phyloP scores from a whole-genome alignment of 2,113 vertebrate genomes.

The Polypterus senegalus region DNA sequence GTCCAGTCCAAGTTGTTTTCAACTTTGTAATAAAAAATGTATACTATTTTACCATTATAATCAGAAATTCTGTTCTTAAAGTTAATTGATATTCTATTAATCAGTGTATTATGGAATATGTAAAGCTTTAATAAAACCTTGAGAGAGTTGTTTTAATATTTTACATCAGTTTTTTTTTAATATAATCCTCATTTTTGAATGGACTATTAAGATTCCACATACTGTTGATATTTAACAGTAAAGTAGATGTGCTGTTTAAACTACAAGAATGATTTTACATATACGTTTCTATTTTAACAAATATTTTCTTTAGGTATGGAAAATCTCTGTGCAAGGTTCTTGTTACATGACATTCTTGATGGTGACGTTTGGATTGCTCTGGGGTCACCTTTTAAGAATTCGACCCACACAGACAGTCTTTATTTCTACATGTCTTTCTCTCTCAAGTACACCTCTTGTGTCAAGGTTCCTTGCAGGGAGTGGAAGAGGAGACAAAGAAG shows the following conservation, averaged over 20 bases:
- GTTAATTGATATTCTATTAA: too few relatives aligned
- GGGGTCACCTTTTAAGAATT: slow-evolving; percentile 80
- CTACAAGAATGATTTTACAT: too few relatives aligned
- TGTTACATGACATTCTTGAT: slow-evolving; percentile 80
- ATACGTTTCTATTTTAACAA: not conserved
- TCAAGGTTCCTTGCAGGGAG: slow-evolving; percentile 81
- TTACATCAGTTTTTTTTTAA: not conserved
- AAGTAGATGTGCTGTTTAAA: too few relatives aligned
- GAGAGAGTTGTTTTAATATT: not conserved
- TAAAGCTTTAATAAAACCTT: too few relatives aligned
- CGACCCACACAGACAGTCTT: slow-evolving; percentile 82
- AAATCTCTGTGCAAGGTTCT: slow-evolving; percentile 80
- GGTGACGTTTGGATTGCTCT: slow-evolving; percentile 74
- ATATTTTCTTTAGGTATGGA: slow-evolving; percentile 73
- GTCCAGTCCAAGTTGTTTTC: too few relatives aligned
- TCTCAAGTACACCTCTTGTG: slow-evolving; percentile 90
- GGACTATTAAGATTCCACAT: not conserved
- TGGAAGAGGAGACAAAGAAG: slow-evolving; percentile 75
- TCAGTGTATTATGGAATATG: too few relatives aligned
- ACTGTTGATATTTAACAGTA: too few relatives aligned
- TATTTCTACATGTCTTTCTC: slow-evolving; percentile 82
- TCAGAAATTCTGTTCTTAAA: too few relatives aligned
- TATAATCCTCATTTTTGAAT: not conserved
- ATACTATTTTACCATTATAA: too few relatives aligned
- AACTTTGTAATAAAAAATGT: too few relatives aligned